Evolutionary conservation across 2,888 invertebrate genomes (phyloP).

Genomic region (Coenonympha glycerion): DNA sequence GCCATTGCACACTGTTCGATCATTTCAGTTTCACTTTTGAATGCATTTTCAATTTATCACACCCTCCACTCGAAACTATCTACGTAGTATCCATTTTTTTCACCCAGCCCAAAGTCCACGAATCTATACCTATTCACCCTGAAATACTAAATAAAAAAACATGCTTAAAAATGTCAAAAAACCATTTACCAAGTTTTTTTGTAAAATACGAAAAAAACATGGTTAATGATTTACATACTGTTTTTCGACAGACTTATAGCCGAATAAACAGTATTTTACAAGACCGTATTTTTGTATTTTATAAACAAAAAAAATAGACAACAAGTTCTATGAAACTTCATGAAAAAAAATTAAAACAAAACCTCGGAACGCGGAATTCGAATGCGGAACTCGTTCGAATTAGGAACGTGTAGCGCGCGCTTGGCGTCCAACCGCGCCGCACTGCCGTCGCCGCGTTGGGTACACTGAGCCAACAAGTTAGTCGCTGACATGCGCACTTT

Average conservation of each 20-base stretch:
- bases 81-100: slow-evolving; percentile 43
- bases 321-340: slow-evolving; percentile 11
- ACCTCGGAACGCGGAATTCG: slow-evolving; percentile 26
- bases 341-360: slow-evolving; percentile 11
- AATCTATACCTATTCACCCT: not conserved
- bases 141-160: not conserved
- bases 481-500: slow-evolving; percentile 65
- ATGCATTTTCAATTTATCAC: slow-evolving; percentile 54
- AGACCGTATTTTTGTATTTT: too few relatives aligned
- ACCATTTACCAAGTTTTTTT: too few relatives aligned
- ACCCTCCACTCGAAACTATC: slow-evolving; percentile 28
- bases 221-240: too few relatives aligned
- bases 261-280: too few relatives aligned
- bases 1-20: slow-evolving; percentile 57
- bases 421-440: slow-evolving; percentile 56
- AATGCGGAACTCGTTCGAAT: slow-evolving; percentile 35
- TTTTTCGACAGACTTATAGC: too few relatives aligned
- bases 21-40: slow-evolving; percentile 61
- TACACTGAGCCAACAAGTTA: slow-evolving; percentile 68
- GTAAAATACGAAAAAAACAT: too few relatives aligned
- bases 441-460: slow-evolving; percentile 57
- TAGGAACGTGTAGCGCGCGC: slow-evolving; percentile 45
- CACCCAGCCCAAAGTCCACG: not conserved
- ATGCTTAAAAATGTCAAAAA: too few relatives aligned
- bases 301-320: not conserved